Percentiles rank a stretch among this genome's conserved stretches.
phyloP scores from a whole-genome alignment of 2,888 invertebrate species.

The Xestia xanthographa region DNA sequence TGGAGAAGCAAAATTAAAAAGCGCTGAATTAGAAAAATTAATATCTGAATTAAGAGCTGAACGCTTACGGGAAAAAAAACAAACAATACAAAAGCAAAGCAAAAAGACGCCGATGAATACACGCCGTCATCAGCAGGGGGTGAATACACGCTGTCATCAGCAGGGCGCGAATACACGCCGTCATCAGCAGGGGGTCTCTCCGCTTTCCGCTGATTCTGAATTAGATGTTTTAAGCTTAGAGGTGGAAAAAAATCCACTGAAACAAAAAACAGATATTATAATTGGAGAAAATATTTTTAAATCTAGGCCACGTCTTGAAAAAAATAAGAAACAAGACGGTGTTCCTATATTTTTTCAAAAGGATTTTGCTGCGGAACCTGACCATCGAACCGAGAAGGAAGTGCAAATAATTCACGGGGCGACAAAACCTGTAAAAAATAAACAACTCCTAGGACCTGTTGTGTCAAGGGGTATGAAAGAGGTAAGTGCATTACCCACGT shows the following conservation, averaged over 20 bases:
- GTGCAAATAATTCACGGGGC: neutral
- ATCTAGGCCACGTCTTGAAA: constrained; percentile 64
- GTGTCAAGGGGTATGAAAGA: neutral
- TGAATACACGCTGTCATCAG: no score
- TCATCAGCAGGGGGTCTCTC: no score
- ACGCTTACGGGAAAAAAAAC: neutral
- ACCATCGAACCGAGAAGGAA: neutral
- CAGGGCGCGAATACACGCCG: no score
- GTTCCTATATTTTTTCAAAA: constrained; percentile 71
- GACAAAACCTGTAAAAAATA: neutral
- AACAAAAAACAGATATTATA: constrained; percentile 72
- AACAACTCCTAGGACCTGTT: neutral
- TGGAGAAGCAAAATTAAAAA: no score
- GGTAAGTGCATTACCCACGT: constrained; percentile 34
- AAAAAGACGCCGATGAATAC: no score
- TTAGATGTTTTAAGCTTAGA: constrained; percentile 38
- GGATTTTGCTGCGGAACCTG: constrained; percentile 55
- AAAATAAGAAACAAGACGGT: constrained; percentile 51
- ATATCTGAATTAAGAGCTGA: neutral
- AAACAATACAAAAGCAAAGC: neutral
- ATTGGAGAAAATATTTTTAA: constrained; percentile 77
- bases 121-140: neutral
- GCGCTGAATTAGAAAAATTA: neutral
- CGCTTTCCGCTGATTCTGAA: constrained; percentile 52
- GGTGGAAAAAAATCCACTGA: neutral